Base-by-base conservation (phyloP, 2,113 vertebrate species). In the Leptosomus discolor region DNA sequence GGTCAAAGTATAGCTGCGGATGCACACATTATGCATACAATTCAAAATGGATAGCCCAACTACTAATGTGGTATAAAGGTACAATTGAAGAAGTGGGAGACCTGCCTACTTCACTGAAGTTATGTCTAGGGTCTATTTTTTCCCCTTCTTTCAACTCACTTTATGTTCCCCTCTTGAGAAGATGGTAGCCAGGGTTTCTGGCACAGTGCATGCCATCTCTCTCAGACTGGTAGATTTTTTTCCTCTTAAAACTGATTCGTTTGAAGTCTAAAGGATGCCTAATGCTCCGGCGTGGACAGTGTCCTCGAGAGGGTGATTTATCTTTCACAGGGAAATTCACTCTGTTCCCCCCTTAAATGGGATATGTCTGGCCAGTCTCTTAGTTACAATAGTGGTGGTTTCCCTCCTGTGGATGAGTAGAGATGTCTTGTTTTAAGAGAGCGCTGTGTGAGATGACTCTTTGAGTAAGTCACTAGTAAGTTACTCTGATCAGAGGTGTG, bases 1-100 rank as follows among this genome's bases (percentile, higher is more conserved):
- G 50, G 73, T 87, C 30, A 46, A 75, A 71, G 18, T 23, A 34
- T 24, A 74, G 43, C 73, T 92, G 69, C 57, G 54, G 46, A 54
- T 16, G 41, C 65, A 43, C 30, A 32, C 22, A 2, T 30, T 45
- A 6, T 0, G 1, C 5, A 1, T 34, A 53, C 36, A 19, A 16
- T 54, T 77, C 14, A 57, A 48, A 70, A 74, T n/a, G 34, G 26
- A 23, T 51, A 53, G 43, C 56, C 9, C 15, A 34, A 1, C 26
- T 84, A 3, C 18, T 43, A 19, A 8, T 15, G 32, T 36, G 18
- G 13, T 56, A 6, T 43, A 26, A 37, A 81, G 76, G 24, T 37
- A 32, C 9, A 37, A 4, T 41, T 57, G 64, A 57, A 58, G 78
- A 79, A 34, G 3, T 43, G 24, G 41, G 41, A 84, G 36, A 77